A percentile compares a stretch with the other conserved stretches of the same genome.
Evolutionary conservation across 1,140 invertebrate species (phyloP).

Genomic region (Phymastichus coffea): DNA sequence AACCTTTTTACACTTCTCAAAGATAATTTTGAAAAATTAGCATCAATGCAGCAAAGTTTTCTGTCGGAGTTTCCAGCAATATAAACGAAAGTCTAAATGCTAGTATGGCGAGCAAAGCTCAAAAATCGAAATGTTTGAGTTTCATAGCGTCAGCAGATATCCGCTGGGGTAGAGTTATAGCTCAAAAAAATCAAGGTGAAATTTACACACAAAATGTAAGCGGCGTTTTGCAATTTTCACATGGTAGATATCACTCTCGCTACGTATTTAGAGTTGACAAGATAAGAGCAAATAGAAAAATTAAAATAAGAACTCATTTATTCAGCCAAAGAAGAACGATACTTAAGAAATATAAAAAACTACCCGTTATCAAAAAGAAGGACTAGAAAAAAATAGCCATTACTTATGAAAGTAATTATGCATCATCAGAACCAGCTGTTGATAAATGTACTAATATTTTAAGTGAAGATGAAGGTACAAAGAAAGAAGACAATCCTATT

Average conservation of each 20-base stretch:
- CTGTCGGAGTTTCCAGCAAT: conserved; percentile 25
- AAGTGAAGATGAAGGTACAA: conserved; percentile 1
- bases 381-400: conserved; percentile 17
- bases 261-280: background rate
- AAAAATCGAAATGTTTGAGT: conserved; percentile 29
- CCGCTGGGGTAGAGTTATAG: conserved; percentile 20
- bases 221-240: conserved; percentile 3
- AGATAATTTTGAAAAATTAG: conserved; percentile 22
- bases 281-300: background rate
- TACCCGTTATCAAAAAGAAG: conserved; percentile 22
- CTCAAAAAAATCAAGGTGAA: conserved; percentile 27
- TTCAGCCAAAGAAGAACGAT: conserved; percentile 21
- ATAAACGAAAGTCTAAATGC: conserved; percentile 32
- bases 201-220: conserved; percentile 15
- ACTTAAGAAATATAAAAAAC: conserved; percentile 23
- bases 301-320: conserved; percentile 3
- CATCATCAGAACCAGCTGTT: conserved; percentile 17
- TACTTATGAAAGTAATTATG: conserved; percentile 27
- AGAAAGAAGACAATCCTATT: conserved; percentile 7
- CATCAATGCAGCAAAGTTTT: conserved; percentile 26
- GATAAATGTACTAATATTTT: no score
- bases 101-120: conserved; percentile 25
- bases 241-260: conserved; percentile 2
- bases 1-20: conserved; percentile 24
- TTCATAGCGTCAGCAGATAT: conserved; percentile 23